Evolutionary conservation across 2,797 vertebrate genomes (phyloP), one percentile per base, ranked within the genome.

Genomic region (Sparidentex hasta): DNA sequence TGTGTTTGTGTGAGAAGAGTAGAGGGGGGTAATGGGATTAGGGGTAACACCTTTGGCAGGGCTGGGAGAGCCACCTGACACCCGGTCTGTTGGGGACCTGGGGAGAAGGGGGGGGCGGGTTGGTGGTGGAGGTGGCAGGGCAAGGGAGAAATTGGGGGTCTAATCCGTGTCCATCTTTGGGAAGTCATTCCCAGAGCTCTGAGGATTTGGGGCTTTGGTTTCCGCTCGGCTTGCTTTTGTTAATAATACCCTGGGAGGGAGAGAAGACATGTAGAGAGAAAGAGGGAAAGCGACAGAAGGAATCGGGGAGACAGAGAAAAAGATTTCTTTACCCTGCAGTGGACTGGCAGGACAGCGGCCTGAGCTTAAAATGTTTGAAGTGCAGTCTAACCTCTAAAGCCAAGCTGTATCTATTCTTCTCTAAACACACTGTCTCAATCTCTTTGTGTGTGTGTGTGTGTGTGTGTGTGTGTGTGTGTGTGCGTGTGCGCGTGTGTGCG

Each of bases 191-290:
- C 94, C 94, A 88, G 92, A 92, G 94, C 94, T 94, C 92, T 82
- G 87, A 92, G 94, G 94, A 93, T 95, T 95, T 95, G 93, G 88
- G 82, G 84, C 82, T 93, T 95, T 94, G 90, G 95, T 98, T 97
- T 96, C 96, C 95, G 84, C 96, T 96, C 96, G 96, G 95, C 97
- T 97, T 96, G 94, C 94, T 96, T 94, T 96, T 95, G 97, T 97
- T 98, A 97, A 97, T 98, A 94, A 94, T 94, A 92, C 91, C 91
- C 93, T 93, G 89, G 93, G 92, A 92, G 92, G 90, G 88, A 89
- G 86, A 87, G 86, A 82, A 85, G 93, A 94, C 86, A 87, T 82
- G 85, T 92, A 90, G 92, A 87, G 90, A 92, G 82, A 85, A 83
- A 85, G 76, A 83, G 81, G 69, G 78, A 78, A 86, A 81, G 74